Evolutionary conservation across 2,888 invertebrate genomes (phyloP), one percentile per base, ranked within the genome.

Genomic region (Hylaea fasciaria): DNA sequence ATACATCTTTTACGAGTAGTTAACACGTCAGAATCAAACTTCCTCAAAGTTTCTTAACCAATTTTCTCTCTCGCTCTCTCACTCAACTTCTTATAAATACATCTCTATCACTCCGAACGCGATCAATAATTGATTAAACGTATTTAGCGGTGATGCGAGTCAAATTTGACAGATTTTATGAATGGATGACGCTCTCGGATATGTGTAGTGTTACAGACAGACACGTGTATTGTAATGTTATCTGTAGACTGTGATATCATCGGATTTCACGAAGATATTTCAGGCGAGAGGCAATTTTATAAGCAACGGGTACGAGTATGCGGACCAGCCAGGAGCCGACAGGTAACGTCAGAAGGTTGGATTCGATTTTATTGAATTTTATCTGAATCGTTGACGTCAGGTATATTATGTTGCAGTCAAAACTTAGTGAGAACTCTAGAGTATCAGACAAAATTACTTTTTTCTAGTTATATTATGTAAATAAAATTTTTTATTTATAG

Each of bases 41-140:
- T 22, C 10, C n/a, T 9, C 22, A 13, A 22, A 49, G 17, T 39
- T 22, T 22, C 22, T 8, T 40, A 28, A 11, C 28, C 14, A n/a
- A 40, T 41, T 29, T 14, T 28, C 41, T 11, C 29, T 41, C 29
- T 13, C 39, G 9, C 37, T 10, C 47, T 47, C 14, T 13, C 45
- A 10, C 7, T 8, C 10, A 32, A 32, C 32, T 8, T n/a, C 22
- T 2, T n/a, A 22, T n/a, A n/a, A n/a, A n/a, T 40, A 29, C 14
- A 0, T 12, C 37, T 14, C 28, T 43, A 22, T 43, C 44, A 4
- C 47, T 44, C 49, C 37, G 37, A 28, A 48, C 22, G n/a, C 22
- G 48, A 56, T 56, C 48, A 48, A 43, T 41, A 48, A 48, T 56
- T 56, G 56, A 47, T 49, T 48, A 13, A 48, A 49, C 48, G 37